Evolutionary conservation across 2,888 invertebrate genomes (phyloP), one percentile per base, ranked within the genome.

Genomic region (Rhodophaea formosa): DNA sequence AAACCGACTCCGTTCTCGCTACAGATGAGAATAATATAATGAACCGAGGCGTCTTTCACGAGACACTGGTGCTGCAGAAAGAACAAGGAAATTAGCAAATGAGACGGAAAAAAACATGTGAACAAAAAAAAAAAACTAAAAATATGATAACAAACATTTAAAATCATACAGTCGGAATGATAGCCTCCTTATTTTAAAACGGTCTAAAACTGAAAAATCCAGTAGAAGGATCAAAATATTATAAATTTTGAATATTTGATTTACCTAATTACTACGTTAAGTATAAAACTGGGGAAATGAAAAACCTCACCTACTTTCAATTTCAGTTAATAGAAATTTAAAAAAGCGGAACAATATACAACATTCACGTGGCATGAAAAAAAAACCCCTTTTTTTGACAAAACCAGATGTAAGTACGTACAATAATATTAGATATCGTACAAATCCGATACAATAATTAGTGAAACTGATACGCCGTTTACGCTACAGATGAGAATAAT

Each of bases 71-170:
- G 71, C 69, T 72, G 85, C 84, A 85, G 88, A 88, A 86, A 85
- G 80, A 79, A 86, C 82, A 77, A 75, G 74, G 73, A 74, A 75
- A 80, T 82, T 71, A 75, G 69, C 68, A 84, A 90, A 91, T 90
- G 90, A 90, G 88, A 74, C 84, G 82, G 76, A 77, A 91, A 90
- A 91, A n/a, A n/a, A n/a, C n/a, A n/a, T n/a, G n/a, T n/a, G n/a
- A n/a, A n/a, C n/a, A n/a, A n/a, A n/a, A n/a, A n/a, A n/a, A n/a
- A n/a, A n/a, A n/a, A n/a, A n/a, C n/a, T n/a, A n/a, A n/a, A n/a
- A n/a, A n/a, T n/a, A n/a, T n/a, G n/a, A n/a, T n/a, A n/a, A n/a
- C n/a, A n/a, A n/a, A n/a, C n/a, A n/a, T n/a, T n/a, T n/a, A n/a
- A n/a, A n/a, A n/a, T n/a, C n/a, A n/a, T n/a, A n/a, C n/a, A n/a